Conservation (phyloP, 2,113 vertebrate species). For the Clarias batrachus region DNA sequence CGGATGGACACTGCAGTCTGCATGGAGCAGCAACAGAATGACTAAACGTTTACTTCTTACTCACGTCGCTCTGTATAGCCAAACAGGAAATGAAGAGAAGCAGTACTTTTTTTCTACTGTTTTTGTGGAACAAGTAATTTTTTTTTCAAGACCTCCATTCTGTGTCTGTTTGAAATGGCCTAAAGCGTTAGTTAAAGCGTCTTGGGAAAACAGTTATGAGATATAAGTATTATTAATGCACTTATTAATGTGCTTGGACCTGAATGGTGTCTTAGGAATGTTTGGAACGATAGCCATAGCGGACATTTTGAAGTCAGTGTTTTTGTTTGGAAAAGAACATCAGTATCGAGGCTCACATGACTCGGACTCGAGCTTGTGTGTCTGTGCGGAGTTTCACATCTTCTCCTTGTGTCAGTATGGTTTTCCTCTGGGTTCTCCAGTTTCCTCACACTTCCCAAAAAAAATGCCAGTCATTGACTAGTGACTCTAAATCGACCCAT, state of each 20-base stretch:
- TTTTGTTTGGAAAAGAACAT: not conserved
- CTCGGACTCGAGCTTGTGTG: too few relatives aligned
- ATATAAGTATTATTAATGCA: not conserved
- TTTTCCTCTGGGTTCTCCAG: too few relatives aligned
- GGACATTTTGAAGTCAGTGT: not conserved
- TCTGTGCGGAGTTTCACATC: too few relatives aligned
- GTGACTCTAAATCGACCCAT: too few relatives aligned
- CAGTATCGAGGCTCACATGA: too few relatives aligned
- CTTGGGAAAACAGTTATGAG: too few relatives aligned
- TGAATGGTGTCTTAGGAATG: not conserved
- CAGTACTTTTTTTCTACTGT: not conserved
- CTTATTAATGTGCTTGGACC: not conserved
- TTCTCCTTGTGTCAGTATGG: too few relatives aligned
- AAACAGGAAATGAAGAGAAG: conserved; percentile 16
- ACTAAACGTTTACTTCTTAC: not conserved
- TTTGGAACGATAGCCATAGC: not conserved
- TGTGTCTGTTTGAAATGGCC: not conserved
- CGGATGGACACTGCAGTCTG: not conserved
- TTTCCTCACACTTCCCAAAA: too few relatives aligned
- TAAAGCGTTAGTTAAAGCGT: too few relatives aligned
- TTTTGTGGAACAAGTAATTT: not conserved
- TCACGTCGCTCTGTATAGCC: not conserved
- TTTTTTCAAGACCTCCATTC: not conserved
- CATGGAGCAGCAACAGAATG: not conserved
- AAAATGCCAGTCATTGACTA: too few relatives aligned